A percentile compares a stretch with the other conserved stretches of the same genome.
Conservation (phyloP, 2,113 vertebrate species). For the Zosterops hypoxanthus region DNA sequence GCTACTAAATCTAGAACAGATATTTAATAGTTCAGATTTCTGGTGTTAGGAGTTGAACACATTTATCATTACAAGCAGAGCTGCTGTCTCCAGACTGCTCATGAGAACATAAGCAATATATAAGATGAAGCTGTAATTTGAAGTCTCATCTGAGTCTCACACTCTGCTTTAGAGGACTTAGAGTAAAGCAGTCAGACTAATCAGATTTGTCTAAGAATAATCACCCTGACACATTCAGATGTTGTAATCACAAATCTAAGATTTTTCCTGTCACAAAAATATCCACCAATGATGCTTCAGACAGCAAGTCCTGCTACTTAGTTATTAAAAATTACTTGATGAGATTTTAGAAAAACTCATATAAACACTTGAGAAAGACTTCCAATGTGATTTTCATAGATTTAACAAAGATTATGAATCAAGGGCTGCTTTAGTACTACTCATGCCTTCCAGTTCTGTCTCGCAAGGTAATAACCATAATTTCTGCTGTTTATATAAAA, state of each 20-base stretch:
- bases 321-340: not conserved
- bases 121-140: not conserved
- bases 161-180: not conserved
- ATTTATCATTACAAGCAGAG: not conserved
- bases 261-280: not conserved
- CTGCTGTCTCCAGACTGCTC: not conserved
- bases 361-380: not conserved
- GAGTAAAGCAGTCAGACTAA: not conserved
- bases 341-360: not conserved
- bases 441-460: not conserved
- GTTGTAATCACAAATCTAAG: not conserved
- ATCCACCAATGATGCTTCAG: not conserved
- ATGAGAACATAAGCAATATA: not conserved
- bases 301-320: not conserved
- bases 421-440: not conserved
- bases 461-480: not conserved
- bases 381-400: not conserved
- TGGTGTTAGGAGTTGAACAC: not conserved
- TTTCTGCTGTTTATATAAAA: conserved; percentile 31
- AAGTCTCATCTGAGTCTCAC: not conserved
- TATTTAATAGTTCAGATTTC: not conserved
- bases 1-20: not conserved
- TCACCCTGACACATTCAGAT: not conserved
- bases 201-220: not conserved
- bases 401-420: not conserved